phyloP scores from a whole-genome alignment of 2,888 invertebrate species.

The Zaprionus obscuricornis region DNA sequence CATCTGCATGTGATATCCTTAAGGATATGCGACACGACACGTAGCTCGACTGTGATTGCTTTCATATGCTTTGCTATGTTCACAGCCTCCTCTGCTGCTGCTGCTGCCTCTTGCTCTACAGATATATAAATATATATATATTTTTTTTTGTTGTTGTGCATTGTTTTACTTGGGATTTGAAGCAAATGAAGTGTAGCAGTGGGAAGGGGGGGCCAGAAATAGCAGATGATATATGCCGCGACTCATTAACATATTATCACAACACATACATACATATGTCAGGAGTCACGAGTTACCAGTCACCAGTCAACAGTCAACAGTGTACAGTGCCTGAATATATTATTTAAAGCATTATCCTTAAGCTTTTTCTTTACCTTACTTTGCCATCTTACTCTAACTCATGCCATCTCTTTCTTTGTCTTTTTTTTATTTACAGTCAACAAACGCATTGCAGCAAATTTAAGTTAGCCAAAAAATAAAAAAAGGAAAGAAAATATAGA shows the following conservation, averaged over 20 bases:
- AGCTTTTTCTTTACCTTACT: slow-evolving; percentile 48
- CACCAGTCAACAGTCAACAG: too few relatives aligned
- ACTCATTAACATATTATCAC: slow-evolving; percentile 83
- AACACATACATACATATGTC: slow-evolving; percentile 75
- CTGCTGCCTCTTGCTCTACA: slow-evolving; percentile 15
- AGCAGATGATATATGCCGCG: slow-evolving; percentile 80
- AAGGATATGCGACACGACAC: slow-evolving; percentile 80
- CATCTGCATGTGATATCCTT: slow-evolving; percentile 80
- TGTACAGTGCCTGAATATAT: slow-evolving; percentile 61
- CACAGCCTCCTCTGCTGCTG: slow-evolving; percentile 17
- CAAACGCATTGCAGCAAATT: slow-evolving; percentile 36
- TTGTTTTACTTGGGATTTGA: slow-evolving; percentile 46
- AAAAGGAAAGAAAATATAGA: slow-evolving; percentile 5
- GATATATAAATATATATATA: too few relatives aligned
- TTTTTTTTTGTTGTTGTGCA: slow-evolving; percentile 26
- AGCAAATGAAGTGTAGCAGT: slow-evolving; percentile 38
- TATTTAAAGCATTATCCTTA: slow-evolving; percentile 56
- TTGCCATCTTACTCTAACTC: slow-evolving; percentile 24
- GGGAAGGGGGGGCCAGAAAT: background rate
- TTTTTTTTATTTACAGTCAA: slow-evolving; percentile 28
- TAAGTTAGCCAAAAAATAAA: slow-evolving; percentile 36
- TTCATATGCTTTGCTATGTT: slow-evolving; percentile 46
- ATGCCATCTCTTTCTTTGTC: background rate
- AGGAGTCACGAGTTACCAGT: too few relatives aligned
- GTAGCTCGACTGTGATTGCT: slow-evolving; percentile 76